Evolutionary conservation across 2,888 invertebrate species (phyloP).

Genomic region (Gryllus longicercus): DNA sequence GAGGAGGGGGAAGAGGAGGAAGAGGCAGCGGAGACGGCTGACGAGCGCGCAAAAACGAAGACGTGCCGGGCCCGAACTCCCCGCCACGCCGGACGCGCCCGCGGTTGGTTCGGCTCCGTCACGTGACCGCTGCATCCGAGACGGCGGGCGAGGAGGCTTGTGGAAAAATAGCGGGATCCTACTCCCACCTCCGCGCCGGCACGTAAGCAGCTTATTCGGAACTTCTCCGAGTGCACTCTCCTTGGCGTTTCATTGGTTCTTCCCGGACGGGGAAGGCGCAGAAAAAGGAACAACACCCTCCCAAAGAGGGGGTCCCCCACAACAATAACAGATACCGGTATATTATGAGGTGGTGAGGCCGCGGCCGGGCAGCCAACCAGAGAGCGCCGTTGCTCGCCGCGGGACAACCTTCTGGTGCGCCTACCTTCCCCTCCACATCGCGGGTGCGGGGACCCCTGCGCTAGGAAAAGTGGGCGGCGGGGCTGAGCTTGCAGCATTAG

Average conservation of each 20-base stretch:
- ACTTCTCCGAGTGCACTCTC: not conserved
- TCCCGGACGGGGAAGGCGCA: not conserved
- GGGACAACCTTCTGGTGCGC: constrained; percentile 10
- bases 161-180: constrained; percentile 5
- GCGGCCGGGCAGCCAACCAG: constrained; percentile 2
- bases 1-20: too few relatives aligned
- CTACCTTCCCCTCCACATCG: not conserved
- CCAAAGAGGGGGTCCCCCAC: not conserved
- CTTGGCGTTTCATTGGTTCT: not conserved
- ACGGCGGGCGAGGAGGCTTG: not conserved
- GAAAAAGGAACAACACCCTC: constrained; percentile 1
- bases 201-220: constrained; percentile 17
- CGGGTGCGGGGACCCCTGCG: not conserved
- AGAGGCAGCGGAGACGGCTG: too few relatives aligned
- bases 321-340: constrained; percentile 17
- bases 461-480: constrained; percentile 17
- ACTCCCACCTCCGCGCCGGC: not conserved
- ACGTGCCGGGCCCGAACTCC: too few relatives aligned
- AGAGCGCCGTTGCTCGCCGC: not conserved
- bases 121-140: constrained; percentile 17
- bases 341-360: constrained; percentile 7
- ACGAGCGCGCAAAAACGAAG: too few relatives aligned
- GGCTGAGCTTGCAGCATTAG: constrained; percentile 8
- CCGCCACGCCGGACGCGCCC: too few relatives aligned
- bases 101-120: not conserved